Evolutionary conservation across 2,888 invertebrate genomes (phyloP).

Genomic region (Ectemnius lituratus): DNA sequence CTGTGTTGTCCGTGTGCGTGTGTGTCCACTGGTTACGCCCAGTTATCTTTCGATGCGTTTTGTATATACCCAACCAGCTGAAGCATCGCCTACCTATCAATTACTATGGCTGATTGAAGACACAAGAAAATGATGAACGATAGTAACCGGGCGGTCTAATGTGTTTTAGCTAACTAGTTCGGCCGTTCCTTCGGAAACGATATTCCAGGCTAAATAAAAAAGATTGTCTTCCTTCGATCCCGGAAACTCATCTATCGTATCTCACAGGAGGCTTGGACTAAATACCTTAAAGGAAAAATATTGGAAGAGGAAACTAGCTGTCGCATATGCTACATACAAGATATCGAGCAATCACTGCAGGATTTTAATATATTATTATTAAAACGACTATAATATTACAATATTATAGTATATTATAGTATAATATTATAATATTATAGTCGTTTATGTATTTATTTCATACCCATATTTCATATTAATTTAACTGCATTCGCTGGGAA

Average conservation of each 20-base stretch:
- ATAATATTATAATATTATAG: no score
- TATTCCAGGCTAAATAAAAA: background rate
- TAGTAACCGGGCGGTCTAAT: no score
- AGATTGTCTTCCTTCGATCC: background rate
- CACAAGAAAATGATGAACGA: conserved; percentile 1
- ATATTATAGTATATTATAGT: no score
- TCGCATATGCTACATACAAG: no score
- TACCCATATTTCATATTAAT: no score
- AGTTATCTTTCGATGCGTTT: conserved; percentile 24
- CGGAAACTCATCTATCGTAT: background rate
- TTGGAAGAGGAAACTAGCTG: no score
- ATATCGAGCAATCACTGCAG: no score
- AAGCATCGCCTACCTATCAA: conserved; percentile 37
- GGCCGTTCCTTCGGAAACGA: background rate
- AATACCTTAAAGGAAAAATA: background rate
- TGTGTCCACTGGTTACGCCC: conserved; percentile 47
- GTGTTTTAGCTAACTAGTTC: conserved; percentile 10
- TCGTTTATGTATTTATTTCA: no score
- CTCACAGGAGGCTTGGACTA: background rate
- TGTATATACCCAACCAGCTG: conserved; percentile 11
- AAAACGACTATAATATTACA: no score
- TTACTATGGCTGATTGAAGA: conserved; percentile 24
- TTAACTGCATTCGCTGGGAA: no score
- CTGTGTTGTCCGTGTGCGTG: background rate
- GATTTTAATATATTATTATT: no score